Percentiles rank a stretch among this genome's conserved stretches.
phyloP scores from a whole-genome alignment of 2,797 vertebrate species.

The Acipenser transmontanus region DNA sequence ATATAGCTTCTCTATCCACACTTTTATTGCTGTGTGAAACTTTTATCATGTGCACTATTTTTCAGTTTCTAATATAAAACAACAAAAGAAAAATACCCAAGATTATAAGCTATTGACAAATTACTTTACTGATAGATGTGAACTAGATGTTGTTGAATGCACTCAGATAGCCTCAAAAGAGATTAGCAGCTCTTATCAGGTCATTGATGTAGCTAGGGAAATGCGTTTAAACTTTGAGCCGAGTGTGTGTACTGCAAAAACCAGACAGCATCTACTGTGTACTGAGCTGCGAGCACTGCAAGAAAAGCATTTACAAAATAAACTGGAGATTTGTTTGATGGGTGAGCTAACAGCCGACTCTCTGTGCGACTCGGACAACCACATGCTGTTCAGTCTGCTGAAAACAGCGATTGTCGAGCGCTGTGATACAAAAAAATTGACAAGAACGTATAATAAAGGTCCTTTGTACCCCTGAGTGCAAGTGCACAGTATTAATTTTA shows the following conservation, averaged over 20 bases:
- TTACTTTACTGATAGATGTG: slow-evolving; percentile 78
- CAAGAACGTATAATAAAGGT: slow-evolving; percentile 56
- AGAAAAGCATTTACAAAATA: slow-evolving; percentile 12
- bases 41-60: slow-evolving; percentile 71
- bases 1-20: no score
- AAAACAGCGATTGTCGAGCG: slow-evolving; percentile 60
- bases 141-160: slow-evolving; percentile 80
- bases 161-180: slow-evolving; percentile 75
- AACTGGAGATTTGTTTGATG: slow-evolving; percentile 26
- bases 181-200: slow-evolving; percentile 80
- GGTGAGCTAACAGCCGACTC: slow-evolving; percentile 29
- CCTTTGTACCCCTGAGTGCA: slow-evolving; percentile 56
- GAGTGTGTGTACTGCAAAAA: slow-evolving; percentile 24
- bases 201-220: slow-evolving; percentile 71
- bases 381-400: slow-evolving; percentile 50
- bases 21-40: slow-evolving; percentile 48
- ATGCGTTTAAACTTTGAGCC: slow-evolving; percentile 70
- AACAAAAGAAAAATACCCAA: slow-evolving; percentile 68
- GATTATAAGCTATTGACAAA: slow-evolving; percentile 82
- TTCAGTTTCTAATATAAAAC: slow-evolving; percentile 63
- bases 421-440: slow-evolving; percentile 51
- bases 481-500: slow-evolving; percentile 49
- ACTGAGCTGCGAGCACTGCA: not conserved
- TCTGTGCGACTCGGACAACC: slow-evolving; percentile 26
- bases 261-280: slow-evolving; percentile 2